phyloP scores from a whole-genome alignment of 1,140 invertebrate genomes.

The Pomacea maculata region DNA sequence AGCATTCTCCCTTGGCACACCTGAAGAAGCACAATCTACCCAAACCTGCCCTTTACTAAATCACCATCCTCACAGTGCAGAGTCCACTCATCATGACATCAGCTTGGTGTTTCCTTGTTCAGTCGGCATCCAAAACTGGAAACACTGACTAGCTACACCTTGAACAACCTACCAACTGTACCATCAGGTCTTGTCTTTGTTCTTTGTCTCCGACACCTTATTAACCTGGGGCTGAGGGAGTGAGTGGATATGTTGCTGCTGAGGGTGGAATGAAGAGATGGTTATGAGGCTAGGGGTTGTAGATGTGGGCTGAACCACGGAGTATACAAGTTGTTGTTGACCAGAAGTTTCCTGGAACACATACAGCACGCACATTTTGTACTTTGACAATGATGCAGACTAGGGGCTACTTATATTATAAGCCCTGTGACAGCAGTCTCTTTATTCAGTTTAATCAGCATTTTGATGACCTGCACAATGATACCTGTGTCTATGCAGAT shows the following conservation, averaged over 20 bases:
- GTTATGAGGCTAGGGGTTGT: conserved; percentile 12
- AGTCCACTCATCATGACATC: neutral
- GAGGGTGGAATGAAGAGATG: neutral
- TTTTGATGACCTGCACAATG: too few relatives aligned
- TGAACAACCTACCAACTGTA: neutral
- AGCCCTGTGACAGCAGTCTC: too few relatives aligned
- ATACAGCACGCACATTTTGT: neutral
- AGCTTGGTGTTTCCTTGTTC: too few relatives aligned
- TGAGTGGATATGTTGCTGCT: conserved; percentile 1
- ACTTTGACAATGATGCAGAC: too few relatives aligned
- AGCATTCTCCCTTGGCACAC: too few relatives aligned
- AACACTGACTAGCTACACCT: neutral
- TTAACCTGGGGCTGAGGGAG: conserved; percentile 10
- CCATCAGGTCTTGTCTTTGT: conserved; percentile 24
- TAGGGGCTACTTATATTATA: too few relatives aligned
- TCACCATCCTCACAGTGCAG: neutral
- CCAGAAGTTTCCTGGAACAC: conserved; percentile 12
- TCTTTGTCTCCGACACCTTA: conserved; percentile 2
- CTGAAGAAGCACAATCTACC: too few relatives aligned
- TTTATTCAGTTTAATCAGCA: too few relatives aligned
- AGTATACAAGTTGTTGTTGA: conserved; percentile 28
- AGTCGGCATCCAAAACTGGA: too few relatives aligned
- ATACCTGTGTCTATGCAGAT: too few relatives aligned
- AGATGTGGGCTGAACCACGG: conserved; percentile 26
- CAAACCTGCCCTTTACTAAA: neutral